phyloP scores from a whole-genome alignment of 35 echinoderm and acorn worm species.

The Anneissia japonica region DNA sequence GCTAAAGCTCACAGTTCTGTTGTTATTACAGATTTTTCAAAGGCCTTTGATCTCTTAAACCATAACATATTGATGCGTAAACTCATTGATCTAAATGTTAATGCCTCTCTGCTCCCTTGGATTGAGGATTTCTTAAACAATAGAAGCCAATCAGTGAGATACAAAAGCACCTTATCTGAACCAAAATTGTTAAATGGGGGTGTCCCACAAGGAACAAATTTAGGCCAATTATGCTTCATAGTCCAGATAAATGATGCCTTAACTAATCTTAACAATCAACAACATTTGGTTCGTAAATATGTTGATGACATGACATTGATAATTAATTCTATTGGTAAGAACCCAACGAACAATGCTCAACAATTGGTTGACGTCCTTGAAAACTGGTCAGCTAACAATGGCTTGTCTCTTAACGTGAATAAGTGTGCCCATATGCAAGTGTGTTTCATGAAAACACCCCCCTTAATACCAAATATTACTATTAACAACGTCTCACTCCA shows the following conservation, averaged over 20 bases:
- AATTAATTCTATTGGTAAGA: conserved; percentile 3
- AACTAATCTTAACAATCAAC: background rate
- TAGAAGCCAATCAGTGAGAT: conserved; percentile 22
- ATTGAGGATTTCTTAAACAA: conserved; percentile 23
- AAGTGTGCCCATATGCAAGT: conserved; percentile 35
- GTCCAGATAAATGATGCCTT: conserved; percentile 59
- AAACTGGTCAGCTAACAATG: conserved; percentile 24
- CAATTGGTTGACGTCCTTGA: background rate
- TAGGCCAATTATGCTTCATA: conserved; percentile 42
- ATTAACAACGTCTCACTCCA: conserved; percentile 1
- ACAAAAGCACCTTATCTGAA: conserved; percentile 3
- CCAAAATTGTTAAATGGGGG: conserved; percentile 20
- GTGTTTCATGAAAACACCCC: conserved; percentile 23
- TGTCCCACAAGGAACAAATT: conserved; percentile 47
- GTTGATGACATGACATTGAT: conserved; percentile 49
- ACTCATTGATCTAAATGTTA: conserved; percentile 14
- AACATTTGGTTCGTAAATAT: conserved; percentile 49
- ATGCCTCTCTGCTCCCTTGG: conserved; percentile 26
- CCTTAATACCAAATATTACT: background rate
- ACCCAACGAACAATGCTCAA: conserved; percentile 14
- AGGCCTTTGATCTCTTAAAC: conserved; percentile 45
- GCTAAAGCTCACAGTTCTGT: conserved; percentile 4
- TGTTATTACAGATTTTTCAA: conserved; percentile 54
- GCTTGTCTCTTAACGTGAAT: conserved; percentile 26
- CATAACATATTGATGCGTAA: conserved; percentile 42